A percentile compares a stretch with the other conserved stretches of the same genome.
These are phyloP conservation scores for Tridacna crocea DNA, from an alignment of 2,888 invertebrate genomes.

Conservation along the genomic window DNA sequence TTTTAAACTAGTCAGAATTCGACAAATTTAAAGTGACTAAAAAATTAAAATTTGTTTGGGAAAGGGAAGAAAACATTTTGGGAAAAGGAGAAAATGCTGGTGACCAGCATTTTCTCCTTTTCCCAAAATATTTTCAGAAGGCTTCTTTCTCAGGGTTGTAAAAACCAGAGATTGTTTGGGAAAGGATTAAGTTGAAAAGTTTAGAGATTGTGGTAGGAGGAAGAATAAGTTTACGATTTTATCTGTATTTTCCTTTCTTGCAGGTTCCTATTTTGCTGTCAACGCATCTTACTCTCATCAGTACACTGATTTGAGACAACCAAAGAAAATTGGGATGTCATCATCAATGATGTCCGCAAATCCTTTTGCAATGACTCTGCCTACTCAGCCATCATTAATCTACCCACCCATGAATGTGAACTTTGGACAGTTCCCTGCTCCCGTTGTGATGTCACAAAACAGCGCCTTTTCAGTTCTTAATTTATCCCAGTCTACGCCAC, in stretches of 20 bases:
- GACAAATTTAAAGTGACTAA: neutral
- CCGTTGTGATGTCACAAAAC: constrained; percentile 7
- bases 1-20: too few relatives aligned
- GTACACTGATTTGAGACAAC: constrained; percentile 70
- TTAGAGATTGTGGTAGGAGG: too few relatives aligned
- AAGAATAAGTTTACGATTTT: neutral
- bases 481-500: constrained; percentile 16
- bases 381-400: constrained; percentile 35
- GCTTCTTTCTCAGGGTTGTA: neutral
- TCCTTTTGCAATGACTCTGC: constrained; percentile 40
- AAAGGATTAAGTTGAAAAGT: neutral
- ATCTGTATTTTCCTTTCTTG: constrained; percentile 28
- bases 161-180: neutral
- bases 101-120: neutral
- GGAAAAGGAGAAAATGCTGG: neutral
- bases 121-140: neutral
- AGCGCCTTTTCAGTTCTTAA: constrained; percentile 22
- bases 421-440: constrained; percentile 35
- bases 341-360: constrained; percentile 46
- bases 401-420: constrained; percentile 39
- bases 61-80: neutral
- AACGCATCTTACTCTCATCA: constrained; percentile 76
- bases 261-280: constrained; percentile 78
- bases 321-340: constrained; percentile 16
- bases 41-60: neutral